Evolutionary conservation across 2,113 vertebrate genomes (phyloP).

Genomic region (Microcebus tavaratra): DNA sequence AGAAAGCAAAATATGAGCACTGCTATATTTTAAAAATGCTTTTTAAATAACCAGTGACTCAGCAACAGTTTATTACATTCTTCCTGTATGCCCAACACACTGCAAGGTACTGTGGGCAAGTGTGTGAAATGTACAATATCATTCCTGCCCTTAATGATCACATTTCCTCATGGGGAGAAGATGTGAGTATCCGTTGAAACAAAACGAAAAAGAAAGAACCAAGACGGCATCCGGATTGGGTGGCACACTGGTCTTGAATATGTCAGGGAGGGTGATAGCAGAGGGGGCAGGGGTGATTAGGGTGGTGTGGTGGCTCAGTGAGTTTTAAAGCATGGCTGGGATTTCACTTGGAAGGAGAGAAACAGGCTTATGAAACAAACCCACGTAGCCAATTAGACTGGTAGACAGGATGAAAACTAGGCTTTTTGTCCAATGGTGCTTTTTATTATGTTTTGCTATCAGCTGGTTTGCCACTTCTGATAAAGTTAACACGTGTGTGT

Average conservation of each 20-base stretch:
- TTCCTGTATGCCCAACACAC: not conserved
- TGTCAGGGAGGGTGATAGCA: not conserved
- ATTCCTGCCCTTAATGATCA: not conserved
- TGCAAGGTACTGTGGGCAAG: not conserved
- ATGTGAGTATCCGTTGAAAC: not conserved
- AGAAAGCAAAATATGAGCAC: not conserved
- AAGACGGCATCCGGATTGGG: not conserved
- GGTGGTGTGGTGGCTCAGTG: not conserved
- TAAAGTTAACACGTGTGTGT: not conserved
- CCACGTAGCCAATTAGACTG: not conserved
- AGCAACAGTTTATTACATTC: not conserved
- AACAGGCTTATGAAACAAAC: not conserved
- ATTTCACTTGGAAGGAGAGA: not conserved
- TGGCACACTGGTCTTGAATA: not conserved
- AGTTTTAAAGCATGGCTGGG: not conserved
- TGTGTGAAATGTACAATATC: not conserved
- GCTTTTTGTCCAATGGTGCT: not conserved
- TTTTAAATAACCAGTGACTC: not conserved
- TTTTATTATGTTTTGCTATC: not conserved
- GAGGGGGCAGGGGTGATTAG: not conserved
- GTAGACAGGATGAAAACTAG: not conserved
- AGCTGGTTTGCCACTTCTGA: not conserved
- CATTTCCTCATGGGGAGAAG: not conserved
- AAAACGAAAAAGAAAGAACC: not conserved
- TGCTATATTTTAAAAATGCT: not conserved